Evolutionary conservation across 2,113 vertebrate species (phyloP).

Genomic region (Elanoides forficatus): DNA sequence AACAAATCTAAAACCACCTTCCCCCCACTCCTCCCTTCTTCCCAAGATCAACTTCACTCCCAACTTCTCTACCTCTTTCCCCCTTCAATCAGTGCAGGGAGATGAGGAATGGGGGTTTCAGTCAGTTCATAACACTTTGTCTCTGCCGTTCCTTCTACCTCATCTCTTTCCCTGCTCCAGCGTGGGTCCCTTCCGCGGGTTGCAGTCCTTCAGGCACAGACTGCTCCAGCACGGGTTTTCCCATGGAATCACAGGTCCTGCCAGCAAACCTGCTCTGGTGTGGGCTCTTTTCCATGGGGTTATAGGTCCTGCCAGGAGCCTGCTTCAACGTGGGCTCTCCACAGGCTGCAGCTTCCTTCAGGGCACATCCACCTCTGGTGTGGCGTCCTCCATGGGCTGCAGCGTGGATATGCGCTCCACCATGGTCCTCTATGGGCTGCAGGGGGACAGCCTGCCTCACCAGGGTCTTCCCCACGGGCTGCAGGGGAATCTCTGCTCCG

Average conservation of each 20-base stretch:
- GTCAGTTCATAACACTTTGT: neutral
- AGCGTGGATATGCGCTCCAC: too few relatives aligned
- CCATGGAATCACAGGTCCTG: neutral
- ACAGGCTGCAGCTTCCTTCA: neutral
- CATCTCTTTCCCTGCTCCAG: neutral
- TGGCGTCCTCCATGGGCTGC: neutral
- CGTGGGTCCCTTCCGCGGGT: neutral
- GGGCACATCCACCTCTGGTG: too few relatives aligned
- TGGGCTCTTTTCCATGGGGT: neutral
- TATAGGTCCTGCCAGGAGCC: neutral
- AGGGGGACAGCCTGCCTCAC: neutral
- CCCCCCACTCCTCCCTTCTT: neutral
- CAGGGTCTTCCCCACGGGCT: neutral
- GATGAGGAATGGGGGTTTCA: neutral
- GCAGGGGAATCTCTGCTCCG: neutral
- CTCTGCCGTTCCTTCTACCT: neutral
- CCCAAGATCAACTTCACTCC: neutral
- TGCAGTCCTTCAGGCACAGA: neutral
- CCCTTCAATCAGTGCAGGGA: neutral
- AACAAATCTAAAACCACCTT: neutral
- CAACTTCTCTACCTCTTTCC: neutral
- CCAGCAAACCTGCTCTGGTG: neutral
- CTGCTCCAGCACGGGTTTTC: neutral
- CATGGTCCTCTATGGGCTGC: neutral
- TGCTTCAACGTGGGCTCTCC: fast-evolving